A percentile compares a stretch with the other conserved stretches of the same genome.
These are phyloP conservation scores for Tenthredo livida DNA, from an alignment of 2,888 invertebrate species.

Conservation along the genomic window DNA sequence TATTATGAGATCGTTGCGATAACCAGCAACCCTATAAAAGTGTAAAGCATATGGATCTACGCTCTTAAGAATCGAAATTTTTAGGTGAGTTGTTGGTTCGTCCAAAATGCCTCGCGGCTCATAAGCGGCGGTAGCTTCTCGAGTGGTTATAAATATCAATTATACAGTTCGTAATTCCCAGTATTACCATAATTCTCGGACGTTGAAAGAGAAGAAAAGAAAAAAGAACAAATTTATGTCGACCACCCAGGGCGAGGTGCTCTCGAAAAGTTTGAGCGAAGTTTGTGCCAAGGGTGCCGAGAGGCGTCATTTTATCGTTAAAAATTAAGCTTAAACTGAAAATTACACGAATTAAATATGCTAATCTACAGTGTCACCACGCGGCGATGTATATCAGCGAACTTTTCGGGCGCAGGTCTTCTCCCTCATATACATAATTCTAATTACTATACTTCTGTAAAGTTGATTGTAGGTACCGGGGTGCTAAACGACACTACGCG, in stretches of 20 bases:
- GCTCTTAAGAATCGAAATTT: background rate
- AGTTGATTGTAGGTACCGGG: constrained; percentile 69
- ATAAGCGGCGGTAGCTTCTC: constrained; percentile 26
- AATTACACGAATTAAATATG: constrained; percentile 75
- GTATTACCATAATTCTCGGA: constrained; percentile 75
- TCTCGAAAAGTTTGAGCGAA: constrained; percentile 29
- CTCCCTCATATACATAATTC: constrained; percentile 71
- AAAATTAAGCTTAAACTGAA: constrained; percentile 66
- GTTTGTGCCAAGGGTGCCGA: background rate
- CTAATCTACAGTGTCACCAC: constrained; percentile 75
- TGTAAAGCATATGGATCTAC: background rate
- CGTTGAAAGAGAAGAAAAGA: constrained; percentile 56
- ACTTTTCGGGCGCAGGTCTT: constrained; percentile 57
- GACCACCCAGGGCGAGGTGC: constrained; percentile 73
- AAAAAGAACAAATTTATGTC: constrained; percentile 69
- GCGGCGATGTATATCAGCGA: constrained; percentile 62
- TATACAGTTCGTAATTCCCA: constrained; percentile 73
- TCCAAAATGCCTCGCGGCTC: constrained; percentile 34
- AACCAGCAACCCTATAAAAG: constrained; percentile 11
- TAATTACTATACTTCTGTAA: constrained; percentile 62
- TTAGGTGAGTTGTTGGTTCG: background rate
- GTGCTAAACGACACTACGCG: constrained; percentile 56
- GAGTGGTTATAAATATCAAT: constrained; percentile 75
- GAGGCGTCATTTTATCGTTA: constrained; percentile 60
- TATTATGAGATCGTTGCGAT: constrained; percentile 10